Conservation (phyloP, 35 echinoderm and acorn worm species). For the Heliocidaris erythrogramma region DNA sequence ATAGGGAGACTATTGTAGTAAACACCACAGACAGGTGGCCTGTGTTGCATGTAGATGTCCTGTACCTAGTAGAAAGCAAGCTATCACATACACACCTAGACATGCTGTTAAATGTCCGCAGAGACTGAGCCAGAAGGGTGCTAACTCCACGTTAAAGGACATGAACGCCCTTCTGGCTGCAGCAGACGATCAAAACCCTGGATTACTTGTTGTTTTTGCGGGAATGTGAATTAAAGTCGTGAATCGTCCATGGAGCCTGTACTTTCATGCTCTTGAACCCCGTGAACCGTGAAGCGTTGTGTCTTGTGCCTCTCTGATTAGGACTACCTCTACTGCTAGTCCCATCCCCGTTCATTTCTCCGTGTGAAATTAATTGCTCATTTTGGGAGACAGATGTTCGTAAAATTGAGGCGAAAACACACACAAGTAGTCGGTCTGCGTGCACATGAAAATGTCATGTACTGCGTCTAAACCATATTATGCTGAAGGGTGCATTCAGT, state of each 20-base stretch:
- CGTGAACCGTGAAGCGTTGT: neutral
- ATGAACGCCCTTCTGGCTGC: no score
- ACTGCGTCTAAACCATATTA: neutral
- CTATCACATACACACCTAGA: no score
- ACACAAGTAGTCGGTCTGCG: neutral
- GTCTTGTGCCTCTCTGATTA: conserved; percentile 5
- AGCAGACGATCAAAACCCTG: neutral
- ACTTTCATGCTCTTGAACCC: neutral
- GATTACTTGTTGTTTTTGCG: neutral
- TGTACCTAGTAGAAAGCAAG: no score
- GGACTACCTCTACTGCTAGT: neutral
- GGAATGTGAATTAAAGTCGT: neutral
- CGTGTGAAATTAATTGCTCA: conserved; percentile 26
- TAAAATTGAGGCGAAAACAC: neutral
- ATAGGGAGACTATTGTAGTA: neutral
- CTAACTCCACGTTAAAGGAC: no score
- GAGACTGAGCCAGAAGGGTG: no score
- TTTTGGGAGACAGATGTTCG: conserved; percentile 1
- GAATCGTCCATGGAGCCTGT: neutral
- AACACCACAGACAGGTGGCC: no score
- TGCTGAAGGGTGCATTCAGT: neutral
- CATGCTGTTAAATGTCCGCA: no score
- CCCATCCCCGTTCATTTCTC: neutral
- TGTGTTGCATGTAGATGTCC: no score
- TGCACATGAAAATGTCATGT: neutral